Evolutionary conservation across 2,888 invertebrate genomes (phyloP).

Genomic region (Fabriciana adippe): DNA sequence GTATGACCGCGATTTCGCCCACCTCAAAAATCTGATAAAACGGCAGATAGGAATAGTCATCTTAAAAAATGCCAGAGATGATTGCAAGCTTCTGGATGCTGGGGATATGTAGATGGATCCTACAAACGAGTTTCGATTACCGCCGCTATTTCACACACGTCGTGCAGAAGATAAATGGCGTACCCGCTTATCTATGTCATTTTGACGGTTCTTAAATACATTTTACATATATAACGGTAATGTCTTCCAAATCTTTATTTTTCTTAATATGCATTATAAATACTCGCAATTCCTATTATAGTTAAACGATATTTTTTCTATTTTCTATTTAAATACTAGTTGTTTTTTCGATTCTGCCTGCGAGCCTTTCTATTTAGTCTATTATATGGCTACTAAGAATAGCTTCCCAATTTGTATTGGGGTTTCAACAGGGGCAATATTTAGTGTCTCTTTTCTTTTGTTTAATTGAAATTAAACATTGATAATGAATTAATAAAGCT

Average conservation of each 20-base stretch:
- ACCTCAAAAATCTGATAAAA: background rate
- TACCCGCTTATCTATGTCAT: constrained; percentile 61
- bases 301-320: too few relatives aligned
- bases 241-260: constrained; percentile 6
- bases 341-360: too few relatives aligned
- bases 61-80: constrained; percentile 28
- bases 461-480: too few relatives aligned
- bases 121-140: constrained; percentile 49
- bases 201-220: constrained; percentile 48
- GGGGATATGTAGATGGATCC: constrained; percentile 40
- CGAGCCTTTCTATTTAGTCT: too few relatives aligned
- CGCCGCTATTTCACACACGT: constrained; percentile 36
- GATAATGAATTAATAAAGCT: too few relatives aligned
- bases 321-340: too few relatives aligned
- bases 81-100: constrained; percentile 30
- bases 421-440: too few relatives aligned
- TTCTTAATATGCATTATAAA: background rate
- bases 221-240: constrained; percentile 13
- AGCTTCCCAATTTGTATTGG: too few relatives aligned
- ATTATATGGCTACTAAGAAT: too few relatives aligned
- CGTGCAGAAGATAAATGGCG: constrained; percentile 67
- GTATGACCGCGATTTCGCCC: too few relatives aligned
- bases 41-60: background rate
- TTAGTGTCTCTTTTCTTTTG: too few relatives aligned
- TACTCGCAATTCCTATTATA: too few relatives aligned